Evolutionary conservation across 2,797 vertebrate species (phyloP), one percentile per base, ranked within the genome.

Genomic region (Neosalanx taihuensis): DNA sequence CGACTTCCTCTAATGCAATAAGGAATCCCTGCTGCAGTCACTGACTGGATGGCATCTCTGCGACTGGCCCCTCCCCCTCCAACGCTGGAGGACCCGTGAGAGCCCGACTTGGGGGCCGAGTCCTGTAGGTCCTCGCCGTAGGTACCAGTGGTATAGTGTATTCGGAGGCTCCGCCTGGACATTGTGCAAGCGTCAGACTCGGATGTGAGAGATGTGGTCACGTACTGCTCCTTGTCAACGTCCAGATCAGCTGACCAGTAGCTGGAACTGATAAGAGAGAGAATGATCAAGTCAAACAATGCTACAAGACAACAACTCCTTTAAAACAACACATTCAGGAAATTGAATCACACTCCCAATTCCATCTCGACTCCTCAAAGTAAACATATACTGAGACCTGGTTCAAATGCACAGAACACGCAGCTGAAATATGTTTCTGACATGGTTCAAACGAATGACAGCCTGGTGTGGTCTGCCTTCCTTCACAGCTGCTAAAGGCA

Each of bases 141-240:
- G 75, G 59, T 73, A 64, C 71, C 18, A 1, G 62, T 31, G 51
- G 64, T 72, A 12, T 77, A 65, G 35, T 84, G 84, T 35, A 95
- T 90, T 57, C 95, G 94, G 68, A 99, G 90, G 79, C 96, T 95
- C 70, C 94, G 94, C 64, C 96, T 89, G 12, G 96, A 95, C 97
- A 99, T 98, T 81, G 87, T 93, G 2, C 91, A 91, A 0, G 92
- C 91, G 76, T 90, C 89, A 67, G 91, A 92, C 0, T 90, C 88
- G 0, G 92, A 91, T 46, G 85, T 80, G 71, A 91, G 70, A 78
- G 51, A 4, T 56, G 51, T n/a, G 51, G 18, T 17, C 6, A n/a
- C 4, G 51, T 81, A 86, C 83, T 92, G 93, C 74, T 93, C 88
- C 15, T 79, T 83, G 87, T 98, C 95, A 12, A 90, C 93, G 79